phyloP scores from a whole-genome alignment of 2,113 vertebrate genomes.

The Vireo altiloquus region DNA sequence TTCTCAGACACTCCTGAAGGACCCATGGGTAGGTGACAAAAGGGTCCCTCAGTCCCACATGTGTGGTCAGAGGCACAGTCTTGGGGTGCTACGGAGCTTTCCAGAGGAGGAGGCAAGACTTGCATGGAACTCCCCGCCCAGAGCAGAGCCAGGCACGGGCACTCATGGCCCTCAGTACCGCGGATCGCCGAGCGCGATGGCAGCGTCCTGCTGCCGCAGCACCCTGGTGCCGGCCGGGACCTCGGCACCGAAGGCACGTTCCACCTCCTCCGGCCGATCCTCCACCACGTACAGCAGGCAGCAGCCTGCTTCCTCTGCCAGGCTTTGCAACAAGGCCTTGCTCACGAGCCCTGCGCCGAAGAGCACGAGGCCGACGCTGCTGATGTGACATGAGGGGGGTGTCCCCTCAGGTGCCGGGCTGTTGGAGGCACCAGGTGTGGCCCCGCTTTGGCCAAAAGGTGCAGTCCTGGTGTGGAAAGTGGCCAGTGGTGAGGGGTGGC shows the following conservation, averaged over 20 bases:
- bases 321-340: neutral
- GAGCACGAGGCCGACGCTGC: neutral
- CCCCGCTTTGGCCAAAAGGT: neutral
- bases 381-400: fast-evolving
- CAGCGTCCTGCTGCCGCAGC: neutral
- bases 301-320: neutral
- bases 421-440: neutral
- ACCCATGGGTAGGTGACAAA: neutral
- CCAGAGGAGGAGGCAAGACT: neutral
- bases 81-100: neutral
- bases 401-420: neutral
- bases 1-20: neutral
- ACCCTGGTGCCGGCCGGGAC: neutral
- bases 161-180: neutral
- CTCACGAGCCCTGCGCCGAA: fast-evolving
- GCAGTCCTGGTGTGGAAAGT: neutral
- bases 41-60: neutral
- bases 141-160: neutral
- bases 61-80: neutral
- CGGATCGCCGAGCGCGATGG: neutral
- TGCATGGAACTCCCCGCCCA: fast-evolving
- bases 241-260: fast-evolving
- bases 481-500: neutral
- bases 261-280: neutral
- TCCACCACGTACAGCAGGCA: neutral